Percentiles rank a stretch among this genome's conserved stretches.
phyloP scores from a whole-genome alignment of 2,113 vertebrate species.

The Ciconia maguari region DNA sequence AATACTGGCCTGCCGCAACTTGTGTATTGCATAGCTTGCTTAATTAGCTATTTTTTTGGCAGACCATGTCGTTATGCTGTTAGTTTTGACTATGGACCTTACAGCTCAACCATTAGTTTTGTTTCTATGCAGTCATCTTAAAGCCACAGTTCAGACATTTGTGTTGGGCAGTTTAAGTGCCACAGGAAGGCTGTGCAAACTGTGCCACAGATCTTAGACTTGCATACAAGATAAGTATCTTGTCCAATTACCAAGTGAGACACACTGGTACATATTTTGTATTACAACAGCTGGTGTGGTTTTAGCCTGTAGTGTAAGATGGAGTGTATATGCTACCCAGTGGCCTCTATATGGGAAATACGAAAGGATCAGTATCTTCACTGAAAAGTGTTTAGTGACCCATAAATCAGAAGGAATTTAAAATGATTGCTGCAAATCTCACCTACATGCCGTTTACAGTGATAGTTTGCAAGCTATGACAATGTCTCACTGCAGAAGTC shows the following conservation, averaged over 20 bases:
- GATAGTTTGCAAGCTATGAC: neutral
- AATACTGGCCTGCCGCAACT: neutral
- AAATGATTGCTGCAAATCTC: neutral
- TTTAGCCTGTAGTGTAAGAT: neutral
- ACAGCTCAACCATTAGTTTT: neutral
- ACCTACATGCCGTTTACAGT: neutral
- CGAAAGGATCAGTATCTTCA: neutral
- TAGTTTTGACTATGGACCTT: neutral
- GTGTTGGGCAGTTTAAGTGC: neutral
- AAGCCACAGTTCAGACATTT: neutral
- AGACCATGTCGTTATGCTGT: neutral
- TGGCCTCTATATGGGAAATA: neutral
- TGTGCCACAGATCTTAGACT: neutral
- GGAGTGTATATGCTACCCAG: neutral
- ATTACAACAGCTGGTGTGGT: neutral
- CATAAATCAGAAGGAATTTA: neutral
- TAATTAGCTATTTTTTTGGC: neutral
- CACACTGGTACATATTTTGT: neutral
- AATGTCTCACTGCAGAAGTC: neutral
- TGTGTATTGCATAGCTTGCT: neutral
- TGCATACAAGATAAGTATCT: neutral
- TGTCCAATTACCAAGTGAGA: neutral
- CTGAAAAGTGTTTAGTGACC: neutral
- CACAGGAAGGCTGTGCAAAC: neutral
- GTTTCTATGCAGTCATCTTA: neutral